phyloP scores from a whole-genome alignment of 2,888 invertebrate species.

The Eupithecia inturbata region DNA sequence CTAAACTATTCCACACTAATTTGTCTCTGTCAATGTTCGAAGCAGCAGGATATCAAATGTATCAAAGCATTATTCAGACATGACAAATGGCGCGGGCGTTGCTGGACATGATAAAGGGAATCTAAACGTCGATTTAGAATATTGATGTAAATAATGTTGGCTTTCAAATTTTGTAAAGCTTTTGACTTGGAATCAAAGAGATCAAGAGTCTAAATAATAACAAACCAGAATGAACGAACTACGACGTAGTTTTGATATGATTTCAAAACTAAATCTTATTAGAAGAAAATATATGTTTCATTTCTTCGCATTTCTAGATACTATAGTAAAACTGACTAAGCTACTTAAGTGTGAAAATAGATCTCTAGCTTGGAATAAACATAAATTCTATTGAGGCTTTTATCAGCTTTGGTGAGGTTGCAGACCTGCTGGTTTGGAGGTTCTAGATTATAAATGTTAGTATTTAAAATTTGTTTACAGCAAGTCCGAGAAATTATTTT shows the following conservation, averaged over 20 bases:
- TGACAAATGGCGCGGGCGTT: conserved; percentile 41
- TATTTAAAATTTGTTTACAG: background rate
- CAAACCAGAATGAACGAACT: no score
- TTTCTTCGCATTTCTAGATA: background rate
- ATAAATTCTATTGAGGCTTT: background rate
- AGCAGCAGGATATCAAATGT: conserved; percentile 36
- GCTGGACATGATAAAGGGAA: conserved; percentile 31
- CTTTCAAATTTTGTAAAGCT: background rate
- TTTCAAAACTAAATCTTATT: no score
- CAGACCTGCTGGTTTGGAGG: background rate
- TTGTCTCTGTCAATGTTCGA: conserved; percentile 44
- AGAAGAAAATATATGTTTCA: no score
- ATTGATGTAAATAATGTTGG: background rate
- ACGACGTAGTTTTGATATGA: no score
- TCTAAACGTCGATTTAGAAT: conserved; percentile 17
- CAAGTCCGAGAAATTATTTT: no score
- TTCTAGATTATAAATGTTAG: background rate
- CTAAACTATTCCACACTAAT: conserved; percentile 33
- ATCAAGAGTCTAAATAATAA: background rate
- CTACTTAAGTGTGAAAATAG: background rate
- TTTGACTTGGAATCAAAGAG: background rate
- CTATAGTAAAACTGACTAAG: background rate
- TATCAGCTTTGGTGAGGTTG: background rate
- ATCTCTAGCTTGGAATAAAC: background rate
- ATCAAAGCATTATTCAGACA: conserved; percentile 44